phyloP scores from a whole-genome alignment of 1,140 invertebrate species.

The Polypedilum vanderplanki region DNA sequence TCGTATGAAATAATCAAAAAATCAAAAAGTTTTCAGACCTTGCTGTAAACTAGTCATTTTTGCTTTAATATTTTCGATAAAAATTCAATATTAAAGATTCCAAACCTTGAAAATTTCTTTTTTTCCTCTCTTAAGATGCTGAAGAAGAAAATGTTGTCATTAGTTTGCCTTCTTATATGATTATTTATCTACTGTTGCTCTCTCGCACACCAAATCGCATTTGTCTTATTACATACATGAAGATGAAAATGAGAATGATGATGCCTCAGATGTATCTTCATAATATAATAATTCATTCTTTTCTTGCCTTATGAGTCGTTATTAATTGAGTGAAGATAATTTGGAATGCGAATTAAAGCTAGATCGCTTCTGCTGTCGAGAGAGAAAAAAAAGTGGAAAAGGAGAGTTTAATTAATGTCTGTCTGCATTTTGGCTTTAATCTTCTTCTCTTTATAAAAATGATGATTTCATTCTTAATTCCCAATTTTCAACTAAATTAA shows the following conservation, averaged over 20 bases:
- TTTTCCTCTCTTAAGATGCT: too few relatives aligned
- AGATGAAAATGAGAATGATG: slow-evolving; percentile 3
- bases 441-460: not conserved
- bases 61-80: too few relatives aligned
- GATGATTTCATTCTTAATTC: slow-evolving; percentile 16
- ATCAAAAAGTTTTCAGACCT: too few relatives aligned
- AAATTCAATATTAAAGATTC: too few relatives aligned
- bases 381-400: not conserved
- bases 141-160: too few relatives aligned
- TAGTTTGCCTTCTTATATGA: too few relatives aligned
- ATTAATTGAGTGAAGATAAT: slow-evolving; percentile 19
- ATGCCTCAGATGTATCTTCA: not conserved
- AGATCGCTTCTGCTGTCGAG: not conserved
- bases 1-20: too few relatives aligned
- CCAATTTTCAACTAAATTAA: slow-evolving; percentile 14
- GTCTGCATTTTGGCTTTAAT: not conserved
- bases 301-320: not conserved
- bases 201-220: not conserved
- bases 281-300: not conserved
- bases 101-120: too few relatives aligned
- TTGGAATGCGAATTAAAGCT: slow-evolving; percentile 17
- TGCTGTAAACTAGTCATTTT: too few relatives aligned
- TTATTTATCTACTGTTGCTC: too few relatives aligned
- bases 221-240: not conserved
- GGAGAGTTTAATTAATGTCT: not conserved